A percentile compares a stretch with the other conserved stretches of the same genome.
Evolutionary conservation across 1,140 invertebrate genomes (phyloP).

Genomic region (Zophobas atratus): DNA sequence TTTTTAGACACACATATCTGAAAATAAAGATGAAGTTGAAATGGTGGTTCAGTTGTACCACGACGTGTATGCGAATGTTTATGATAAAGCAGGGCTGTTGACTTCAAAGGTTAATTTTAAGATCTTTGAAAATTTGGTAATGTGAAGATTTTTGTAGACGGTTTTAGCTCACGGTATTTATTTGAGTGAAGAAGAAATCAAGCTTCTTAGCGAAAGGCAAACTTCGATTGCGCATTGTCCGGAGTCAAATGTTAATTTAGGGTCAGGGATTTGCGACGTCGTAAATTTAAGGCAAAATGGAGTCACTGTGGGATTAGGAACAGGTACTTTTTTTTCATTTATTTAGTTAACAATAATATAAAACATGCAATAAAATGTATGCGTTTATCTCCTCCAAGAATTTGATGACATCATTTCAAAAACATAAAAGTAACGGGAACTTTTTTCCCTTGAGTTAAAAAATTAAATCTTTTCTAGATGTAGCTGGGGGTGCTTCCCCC

Average conservation of each 20-base stretch:
- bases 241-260: constrained; percentile 87
- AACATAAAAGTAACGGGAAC: no score
- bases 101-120: constrained; percentile 76
- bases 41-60: constrained; percentile 75
- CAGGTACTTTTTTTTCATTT: constrained; percentile 72
- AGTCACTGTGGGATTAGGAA: constrained; percentile 87
- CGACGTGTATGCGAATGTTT: constrained; percentile 81
- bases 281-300: constrained; percentile 75
- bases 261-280: constrained; percentile 88
- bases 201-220: constrained; percentile 74
- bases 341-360: no score
- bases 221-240: constrained; percentile 89
- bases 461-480: constrained; percentile 73
- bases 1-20: constrained; percentile 87
- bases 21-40: constrained; percentile 83
- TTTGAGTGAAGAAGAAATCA: constrained; percentile 80
- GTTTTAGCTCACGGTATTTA: constrained; percentile 88
- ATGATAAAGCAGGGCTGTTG: constrained; percentile 81
- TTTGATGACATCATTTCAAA: no score
- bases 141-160: constrained; percentile 69
- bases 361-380: no score
- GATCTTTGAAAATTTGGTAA: constrained; percentile 24
- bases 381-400: no score
- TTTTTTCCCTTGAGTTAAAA: no score
- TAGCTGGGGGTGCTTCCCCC: constrained; percentile 84